A percentile compares a stretch with the other conserved stretches of the same genome.
phyloP scores from a whole-genome alignment of 2,888 invertebrate species.

The Celastrina argiolus region DNA sequence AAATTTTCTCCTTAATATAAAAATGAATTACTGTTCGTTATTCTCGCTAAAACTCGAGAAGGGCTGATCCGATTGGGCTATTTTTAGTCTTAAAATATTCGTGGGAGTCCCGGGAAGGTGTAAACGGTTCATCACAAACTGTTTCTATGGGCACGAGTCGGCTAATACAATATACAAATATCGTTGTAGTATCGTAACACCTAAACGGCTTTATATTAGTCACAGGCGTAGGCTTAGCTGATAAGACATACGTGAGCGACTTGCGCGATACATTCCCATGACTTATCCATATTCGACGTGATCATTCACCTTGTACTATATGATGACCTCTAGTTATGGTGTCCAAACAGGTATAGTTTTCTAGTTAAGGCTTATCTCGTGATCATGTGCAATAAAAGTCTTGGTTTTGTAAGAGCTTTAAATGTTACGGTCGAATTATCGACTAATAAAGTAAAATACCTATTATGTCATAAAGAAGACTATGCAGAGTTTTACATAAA shows the following conservation, averaged over 20 bases:
- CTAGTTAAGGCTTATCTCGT: background rate
- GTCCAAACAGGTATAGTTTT: background rate
- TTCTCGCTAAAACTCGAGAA: too few relatives aligned
- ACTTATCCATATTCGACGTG: conserved; percentile 29
- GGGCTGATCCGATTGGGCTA: too few relatives aligned
- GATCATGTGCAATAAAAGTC: background rate
- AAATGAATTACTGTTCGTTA: too few relatives aligned
- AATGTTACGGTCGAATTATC: too few relatives aligned
- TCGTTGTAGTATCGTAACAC: background rate
- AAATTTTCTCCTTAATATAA: too few relatives aligned
- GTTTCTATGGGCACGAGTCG: too few relatives aligned
- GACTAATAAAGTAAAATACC: too few relatives aligned
- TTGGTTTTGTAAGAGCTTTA: background rate
- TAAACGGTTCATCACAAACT: too few relatives aligned
- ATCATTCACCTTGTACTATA: conserved; percentile 39
- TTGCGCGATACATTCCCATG: conserved; percentile 43
- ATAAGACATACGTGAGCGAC: conserved; percentile 53
- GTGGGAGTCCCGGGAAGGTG: too few relatives aligned
- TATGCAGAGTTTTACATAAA: too few relatives aligned
- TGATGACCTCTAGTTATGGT: background rate
- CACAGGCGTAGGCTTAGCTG: conserved; percentile 53
- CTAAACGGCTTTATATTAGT: conserved; percentile 40
- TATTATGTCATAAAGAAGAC: too few relatives aligned
- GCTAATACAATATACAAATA: background rate
- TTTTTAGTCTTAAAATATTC: too few relatives aligned